These are phyloP conservation scores for Darevskia mixta DNA, from an alignment of 2,797 vertebrate species.

Conservation along the genomic window DNA sequence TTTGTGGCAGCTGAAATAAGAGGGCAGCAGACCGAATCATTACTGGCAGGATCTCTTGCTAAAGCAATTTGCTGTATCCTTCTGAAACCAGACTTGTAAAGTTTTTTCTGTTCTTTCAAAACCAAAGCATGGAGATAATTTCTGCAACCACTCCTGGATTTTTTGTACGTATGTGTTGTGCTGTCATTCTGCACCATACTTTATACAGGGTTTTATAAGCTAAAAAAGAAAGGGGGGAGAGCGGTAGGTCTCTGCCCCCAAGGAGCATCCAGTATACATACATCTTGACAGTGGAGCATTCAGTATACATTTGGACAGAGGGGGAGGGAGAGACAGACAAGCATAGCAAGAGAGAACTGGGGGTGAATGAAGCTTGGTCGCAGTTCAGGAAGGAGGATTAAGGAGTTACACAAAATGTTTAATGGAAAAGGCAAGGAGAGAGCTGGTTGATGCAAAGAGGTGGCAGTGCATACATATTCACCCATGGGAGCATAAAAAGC, in stretches of 20 bases:
- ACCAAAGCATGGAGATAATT: not conserved
- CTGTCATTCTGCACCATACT: not conserved
- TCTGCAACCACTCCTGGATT: not conserved
- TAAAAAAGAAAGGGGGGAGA: not conserved
- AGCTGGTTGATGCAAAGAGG: not conserved
- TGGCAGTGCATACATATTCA: no score
- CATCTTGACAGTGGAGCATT: not conserved
- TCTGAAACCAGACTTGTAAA: constrained; percentile 37
- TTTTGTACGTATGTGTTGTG: not conserved
- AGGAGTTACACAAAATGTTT: not conserved
- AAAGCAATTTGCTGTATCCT: constrained; percentile 99
- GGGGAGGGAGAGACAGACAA: not conserved
- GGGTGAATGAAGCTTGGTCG: not conserved
- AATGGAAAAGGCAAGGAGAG: not conserved
- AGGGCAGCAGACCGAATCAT: constrained; percentile 90
- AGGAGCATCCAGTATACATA: not conserved
- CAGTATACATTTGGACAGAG: not conserved
- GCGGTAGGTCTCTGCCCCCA: not conserved
- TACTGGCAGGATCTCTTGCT: constrained; percentile 93
- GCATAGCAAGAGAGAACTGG: not conserved
- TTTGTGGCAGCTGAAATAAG: constrained; percentile 85
- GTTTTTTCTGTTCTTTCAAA: not conserved
- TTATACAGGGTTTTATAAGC: not conserved
- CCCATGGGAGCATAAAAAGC: not conserved
- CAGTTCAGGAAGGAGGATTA: not conserved